Evolutionary conservation across 2,113 vertebrate species (phyloP).

Genomic region (Pantherophis guttatus): DNA sequence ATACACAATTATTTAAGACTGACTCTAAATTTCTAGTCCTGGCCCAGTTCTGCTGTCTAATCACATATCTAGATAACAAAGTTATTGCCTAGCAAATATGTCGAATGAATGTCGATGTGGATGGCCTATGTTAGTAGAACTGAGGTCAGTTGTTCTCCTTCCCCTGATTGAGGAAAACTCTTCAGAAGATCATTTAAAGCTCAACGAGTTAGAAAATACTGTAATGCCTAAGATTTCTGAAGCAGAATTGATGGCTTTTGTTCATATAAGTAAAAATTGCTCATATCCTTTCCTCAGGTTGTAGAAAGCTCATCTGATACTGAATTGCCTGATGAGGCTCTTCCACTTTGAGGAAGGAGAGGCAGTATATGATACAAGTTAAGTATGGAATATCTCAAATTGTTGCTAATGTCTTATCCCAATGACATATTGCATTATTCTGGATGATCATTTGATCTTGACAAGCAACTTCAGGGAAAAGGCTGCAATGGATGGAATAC

Average conservation of each 20-base stretch:
- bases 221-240: background rate
- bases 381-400: background rate
- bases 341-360: background rate
- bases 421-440: background rate
- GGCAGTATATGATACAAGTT: background rate
- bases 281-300: background rate
- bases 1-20: background rate
- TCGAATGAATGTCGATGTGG: background rate
- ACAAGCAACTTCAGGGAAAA: background rate
- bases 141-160: background rate
- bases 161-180: background rate
- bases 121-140: background rate
- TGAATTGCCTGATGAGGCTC: background rate
- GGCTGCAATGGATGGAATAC: too few species aligned
- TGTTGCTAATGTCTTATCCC: background rate
- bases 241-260: background rate
- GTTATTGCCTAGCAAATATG: background rate
- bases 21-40: background rate
- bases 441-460: background rate
- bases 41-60: background rate
- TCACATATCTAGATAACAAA: background rate
- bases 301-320: background rate
- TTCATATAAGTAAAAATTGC: background rate
- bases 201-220: background rate
- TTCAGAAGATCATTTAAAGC: background rate